phyloP scores from a whole-genome alignment of 2,113 vertebrate genomes.

The Eira barbara region DNA sequence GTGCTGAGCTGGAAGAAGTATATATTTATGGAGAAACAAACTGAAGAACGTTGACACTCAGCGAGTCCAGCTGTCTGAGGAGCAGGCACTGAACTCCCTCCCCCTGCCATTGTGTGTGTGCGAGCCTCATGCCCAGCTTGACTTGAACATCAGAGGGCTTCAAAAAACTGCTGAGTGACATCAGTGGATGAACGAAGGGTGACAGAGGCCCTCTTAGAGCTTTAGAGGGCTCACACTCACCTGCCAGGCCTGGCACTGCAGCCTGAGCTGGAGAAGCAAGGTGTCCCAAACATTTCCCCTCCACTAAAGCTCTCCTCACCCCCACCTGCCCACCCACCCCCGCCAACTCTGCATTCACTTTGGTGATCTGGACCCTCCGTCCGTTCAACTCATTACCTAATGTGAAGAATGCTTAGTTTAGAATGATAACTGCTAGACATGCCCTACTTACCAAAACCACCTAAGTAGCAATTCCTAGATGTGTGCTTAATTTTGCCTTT shows the following conservation, averaged over 20 bases:
- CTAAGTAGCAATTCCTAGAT: not conserved
- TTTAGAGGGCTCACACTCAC: fast-evolving
- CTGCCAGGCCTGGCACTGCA: not conserved
- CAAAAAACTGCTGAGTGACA: not conserved
- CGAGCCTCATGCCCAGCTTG: not conserved
- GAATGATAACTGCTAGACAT: not conserved
- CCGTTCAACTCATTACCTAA: not conserved
- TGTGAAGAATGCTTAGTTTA: not conserved
- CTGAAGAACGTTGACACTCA: not conserved
- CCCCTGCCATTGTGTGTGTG: not conserved
- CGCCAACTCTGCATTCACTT: too few species aligned
- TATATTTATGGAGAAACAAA: not conserved
- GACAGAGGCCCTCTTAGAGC: not conserved
- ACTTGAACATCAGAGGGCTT: not conserved
- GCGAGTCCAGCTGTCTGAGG: not conserved
- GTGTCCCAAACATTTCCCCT: not conserved
- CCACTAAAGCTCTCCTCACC: not conserved
- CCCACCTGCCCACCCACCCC: not conserved
- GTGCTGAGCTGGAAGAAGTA: not conserved
- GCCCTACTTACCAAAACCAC: not conserved
- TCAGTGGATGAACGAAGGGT: too few species aligned
- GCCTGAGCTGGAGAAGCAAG: not conserved
- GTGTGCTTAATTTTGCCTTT: not conserved
- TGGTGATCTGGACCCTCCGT: not conserved
- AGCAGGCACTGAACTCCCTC: too few species aligned